Percentiles rank a stretch among this genome's conserved stretches.
These are phyloP conservation scores for Chromis chromis DNA, from an alignment of 2,797 vertebrate genomes.

Conservation along the genomic window DNA sequence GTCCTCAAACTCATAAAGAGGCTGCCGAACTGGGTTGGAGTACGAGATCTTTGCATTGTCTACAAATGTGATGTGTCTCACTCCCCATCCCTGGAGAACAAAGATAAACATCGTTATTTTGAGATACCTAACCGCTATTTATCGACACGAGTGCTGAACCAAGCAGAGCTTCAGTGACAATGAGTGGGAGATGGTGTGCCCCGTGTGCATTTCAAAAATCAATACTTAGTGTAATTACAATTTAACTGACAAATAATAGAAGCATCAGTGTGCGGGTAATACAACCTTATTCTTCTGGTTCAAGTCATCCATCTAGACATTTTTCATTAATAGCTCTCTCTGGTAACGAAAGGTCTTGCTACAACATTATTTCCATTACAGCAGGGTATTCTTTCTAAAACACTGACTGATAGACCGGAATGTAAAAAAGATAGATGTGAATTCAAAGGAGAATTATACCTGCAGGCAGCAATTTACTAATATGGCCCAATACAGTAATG, in stretches of 20 bases:
- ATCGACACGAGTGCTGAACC: neutral
- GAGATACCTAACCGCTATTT: neutral
- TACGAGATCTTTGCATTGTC: constrained; percentile 99
- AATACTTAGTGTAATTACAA: neutral
- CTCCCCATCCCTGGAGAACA: constrained; percentile 92
- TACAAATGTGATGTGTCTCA: constrained; percentile 95
- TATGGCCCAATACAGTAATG: neutral
- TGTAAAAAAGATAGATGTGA: neutral
- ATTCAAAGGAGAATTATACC: neutral
- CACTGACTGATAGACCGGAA: neutral
- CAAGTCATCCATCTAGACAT: neutral
- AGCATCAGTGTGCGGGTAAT: constrained; percentile 9
- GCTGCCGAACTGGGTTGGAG: constrained; percentile 97
- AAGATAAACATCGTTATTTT: constrained; percentile 1
- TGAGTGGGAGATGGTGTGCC: constrained; percentile 3
- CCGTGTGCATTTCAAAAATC: neutral
- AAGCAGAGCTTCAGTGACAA: neutral
- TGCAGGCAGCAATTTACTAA: neutral
- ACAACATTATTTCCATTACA: neutral
- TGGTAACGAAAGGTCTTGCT: neutral
- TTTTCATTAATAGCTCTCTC: neutral
- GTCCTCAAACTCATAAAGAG: constrained; percentile 97
- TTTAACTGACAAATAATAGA: constrained; percentile 17
- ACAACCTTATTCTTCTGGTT: neutral
- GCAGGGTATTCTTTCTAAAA: neutral